Evolutionary conservation across 1,140 invertebrate genomes (phyloP), one percentile per base, ranked within the genome.

Genomic region (Drusus annulatus): DNA sequence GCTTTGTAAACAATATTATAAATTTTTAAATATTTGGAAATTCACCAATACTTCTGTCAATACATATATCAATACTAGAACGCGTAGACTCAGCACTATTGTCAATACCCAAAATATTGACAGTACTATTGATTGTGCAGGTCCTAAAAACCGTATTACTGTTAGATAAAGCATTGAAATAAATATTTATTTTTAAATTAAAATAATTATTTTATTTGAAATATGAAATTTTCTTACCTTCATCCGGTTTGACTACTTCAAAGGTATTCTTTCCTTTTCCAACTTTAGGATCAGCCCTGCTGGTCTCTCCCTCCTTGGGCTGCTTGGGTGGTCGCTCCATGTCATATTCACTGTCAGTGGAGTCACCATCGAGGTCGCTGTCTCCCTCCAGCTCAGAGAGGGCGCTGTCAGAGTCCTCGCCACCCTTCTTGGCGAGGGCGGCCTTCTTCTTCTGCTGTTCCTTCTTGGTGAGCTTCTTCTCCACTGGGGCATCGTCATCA

Each of bases 171-270:
- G n/a, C n/a, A n/a, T n/a, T n/a, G n/a, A n/a, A n/a, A n/a, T n/a
- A n/a, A n/a, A n/a, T n/a, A n/a, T n/a, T n/a, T n/a, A n/a, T n/a
- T n/a, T n/a, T n/a, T n/a, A n/a, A n/a, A n/a, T n/a, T n/a, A n/a
- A n/a, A 28, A 28, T 28, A 28, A 28, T 28, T 28, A 28, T 28
- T 28, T 28, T 28, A n/a, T 56, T 56, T 36, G n/a, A n/a, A n/a
- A 13, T 45, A 45, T 0, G 36, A 13, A 45, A 45, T 2, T 36
- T 56, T 21, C 84, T 86, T 87, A 92, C 90, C 88, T 86, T 88
- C 86, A 84, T 91, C 88, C 86, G 91, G 89, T n/a, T 91, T 86
- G 16, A 94, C 93, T 80, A 94, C 87, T 89, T 95, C 93, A 89
- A 94, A 93, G 13, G 91, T 91, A 86, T 92, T 91, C 84, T 92